These are phyloP conservation scores for Eulacestoma nigropectus DNA, from an alignment of 2,113 vertebrate genomes.

Conservation along the genomic window DNA sequence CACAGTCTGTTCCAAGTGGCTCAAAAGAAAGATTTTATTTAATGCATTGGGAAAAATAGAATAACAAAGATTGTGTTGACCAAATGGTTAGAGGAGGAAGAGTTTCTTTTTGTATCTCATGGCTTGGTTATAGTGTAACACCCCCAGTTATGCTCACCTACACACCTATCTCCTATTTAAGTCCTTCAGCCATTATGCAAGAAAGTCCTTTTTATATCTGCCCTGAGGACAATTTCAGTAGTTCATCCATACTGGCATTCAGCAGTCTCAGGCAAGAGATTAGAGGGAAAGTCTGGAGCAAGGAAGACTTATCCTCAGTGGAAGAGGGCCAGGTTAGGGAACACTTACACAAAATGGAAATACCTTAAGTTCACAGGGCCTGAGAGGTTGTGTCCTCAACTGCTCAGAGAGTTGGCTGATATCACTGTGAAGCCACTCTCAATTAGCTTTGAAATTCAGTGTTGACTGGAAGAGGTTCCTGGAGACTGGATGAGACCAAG, in stretches of 20 bases:
- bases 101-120: not conserved
- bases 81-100: not conserved
- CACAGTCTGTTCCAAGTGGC: not conserved
- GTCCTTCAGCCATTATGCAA: not conserved
- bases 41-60: not conserved
- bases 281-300: not conserved
- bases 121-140: not conserved
- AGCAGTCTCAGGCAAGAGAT: not conserved
- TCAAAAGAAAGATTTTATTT: not conserved
- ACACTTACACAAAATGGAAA: not conserved
- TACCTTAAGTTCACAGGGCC: rapidly evolving
- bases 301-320: not conserved
- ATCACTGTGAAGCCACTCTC: rapidly evolving
- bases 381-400: rapidly evolving
- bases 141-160: not conserved
- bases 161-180: not conserved
- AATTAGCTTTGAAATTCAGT: not conserved
- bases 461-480: not conserved
- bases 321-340: not conserved
- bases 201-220: not conserved
- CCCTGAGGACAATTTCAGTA: not conserved
- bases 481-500: not conserved
- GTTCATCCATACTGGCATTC: not conserved
- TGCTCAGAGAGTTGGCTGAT: not conserved
- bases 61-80: not conserved